phyloP scores from a whole-genome alignment of 2,888 invertebrate genomes.

The Tigriopus californicus region DNA sequence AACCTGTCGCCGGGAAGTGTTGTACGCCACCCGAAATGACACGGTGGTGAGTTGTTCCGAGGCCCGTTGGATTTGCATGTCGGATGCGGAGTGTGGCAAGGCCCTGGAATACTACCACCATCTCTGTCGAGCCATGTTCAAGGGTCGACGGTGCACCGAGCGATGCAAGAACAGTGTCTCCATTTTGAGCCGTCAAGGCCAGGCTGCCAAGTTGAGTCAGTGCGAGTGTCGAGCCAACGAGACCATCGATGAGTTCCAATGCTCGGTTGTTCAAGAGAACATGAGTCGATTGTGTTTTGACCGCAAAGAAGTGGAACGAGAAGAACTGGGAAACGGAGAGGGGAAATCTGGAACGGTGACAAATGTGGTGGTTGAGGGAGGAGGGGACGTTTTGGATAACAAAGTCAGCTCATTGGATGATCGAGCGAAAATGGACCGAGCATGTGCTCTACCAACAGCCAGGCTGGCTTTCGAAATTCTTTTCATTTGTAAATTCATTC shows the following conservation, averaged over 20 bases:
- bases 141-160: constrained; percentile 49
- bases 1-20: constrained; percentile 39
- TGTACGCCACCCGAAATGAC: constrained; percentile 35
- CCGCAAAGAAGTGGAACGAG: not conserved
- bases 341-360: no score
- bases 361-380: no score
- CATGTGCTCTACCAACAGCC: no score
- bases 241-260: constrained; percentile 54
- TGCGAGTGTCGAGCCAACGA: constrained; percentile 54
- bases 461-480: no score
- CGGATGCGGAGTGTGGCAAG: constrained; percentile 54
- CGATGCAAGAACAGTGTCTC: constrained; percentile 59
- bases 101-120: constrained; percentile 55
- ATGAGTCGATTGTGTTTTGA: constrained; percentile 49
- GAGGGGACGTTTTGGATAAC: no score
- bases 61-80: constrained; percentile 58
- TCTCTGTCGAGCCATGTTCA: constrained; percentile 53
- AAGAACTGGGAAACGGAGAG: not conserved
- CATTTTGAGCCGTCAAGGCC: constrained; percentile 51
- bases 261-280: constrained; percentile 47
- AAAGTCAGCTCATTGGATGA: no score
- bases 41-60: constrained; percentile 52
- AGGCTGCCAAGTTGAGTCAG: constrained; percentile 51
- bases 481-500: no score
- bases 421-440: no score